phyloP scores from a whole-genome alignment of 2,888 invertebrate genomes.

The Hemicrepidius hirtus region DNA sequence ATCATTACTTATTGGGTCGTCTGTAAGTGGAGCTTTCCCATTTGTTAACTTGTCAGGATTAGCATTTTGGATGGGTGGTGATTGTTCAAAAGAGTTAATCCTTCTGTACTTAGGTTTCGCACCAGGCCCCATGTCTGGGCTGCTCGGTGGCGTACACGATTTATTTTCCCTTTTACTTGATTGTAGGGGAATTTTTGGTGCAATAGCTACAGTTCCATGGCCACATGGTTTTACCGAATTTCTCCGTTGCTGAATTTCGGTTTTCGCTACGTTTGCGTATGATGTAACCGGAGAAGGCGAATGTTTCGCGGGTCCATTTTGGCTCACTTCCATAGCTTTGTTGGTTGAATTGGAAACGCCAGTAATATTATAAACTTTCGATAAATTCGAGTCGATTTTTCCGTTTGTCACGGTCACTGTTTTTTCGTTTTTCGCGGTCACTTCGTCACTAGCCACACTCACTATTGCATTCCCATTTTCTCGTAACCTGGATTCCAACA shows the following conservation, averaged over 20 bases:
- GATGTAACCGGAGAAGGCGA: constrained; percentile 50
- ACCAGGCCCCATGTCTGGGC: constrained; percentile 64
- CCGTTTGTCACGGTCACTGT: constrained; percentile 32
- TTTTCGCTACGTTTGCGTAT: constrained; percentile 58
- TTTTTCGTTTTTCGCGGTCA: constrained; percentile 61
- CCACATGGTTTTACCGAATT: constrained; percentile 68
- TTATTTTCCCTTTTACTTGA: constrained; percentile 58
- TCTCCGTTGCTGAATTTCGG: constrained; percentile 35
- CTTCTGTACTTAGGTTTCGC: constrained; percentile 50
- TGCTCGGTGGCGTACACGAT: constrained; percentile 64
- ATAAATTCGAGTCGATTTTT: constrained; percentile 58
- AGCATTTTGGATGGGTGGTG: not conserved
- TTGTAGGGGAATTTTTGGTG: constrained; percentile 64
- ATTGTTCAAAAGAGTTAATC: constrained; percentile 32
- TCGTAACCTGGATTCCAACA: constrained; percentile 60
- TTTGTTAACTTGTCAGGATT: constrained; percentile 13
- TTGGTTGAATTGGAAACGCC: constrained; percentile 35
- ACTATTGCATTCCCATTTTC: constrained; percentile 63
- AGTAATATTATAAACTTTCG: constrained; percentile 49
- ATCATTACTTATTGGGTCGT: constrained; percentile 38
- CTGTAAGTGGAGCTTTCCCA: constrained; percentile 16
- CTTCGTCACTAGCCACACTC: constrained; percentile 57
- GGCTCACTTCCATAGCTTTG: constrained; percentile 45
- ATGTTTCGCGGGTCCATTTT: constrained; percentile 27
- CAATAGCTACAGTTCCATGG: constrained; percentile 68